Base-by-base conservation (phyloP, 2,113 vertebrate genomes). In the Tursiops truncatus region DNA sequence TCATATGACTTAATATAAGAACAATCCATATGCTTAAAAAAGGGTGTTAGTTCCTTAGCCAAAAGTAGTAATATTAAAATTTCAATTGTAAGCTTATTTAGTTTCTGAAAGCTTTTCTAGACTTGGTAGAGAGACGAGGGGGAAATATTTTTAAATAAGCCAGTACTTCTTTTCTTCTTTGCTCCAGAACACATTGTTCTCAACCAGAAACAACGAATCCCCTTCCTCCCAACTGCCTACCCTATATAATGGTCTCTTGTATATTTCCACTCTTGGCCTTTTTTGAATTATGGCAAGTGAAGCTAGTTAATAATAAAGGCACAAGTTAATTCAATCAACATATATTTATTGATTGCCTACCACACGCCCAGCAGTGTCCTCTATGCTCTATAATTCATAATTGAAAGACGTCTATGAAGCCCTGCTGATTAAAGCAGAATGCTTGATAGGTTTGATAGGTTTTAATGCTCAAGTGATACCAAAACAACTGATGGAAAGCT, bases 371-470 rank as follows among this genome's bases (percentile, higher is more conserved):
- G 12, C 47, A 88, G 28, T 83, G 15, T 83, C 50, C 12, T 93
- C 28, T 80, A 2, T 84, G 38, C 62, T 67, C 26, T 92, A 62
- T 67, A 90, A 0, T 0, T 84, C 50, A 81, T 87, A 95, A 94
- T 8, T 85, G 23, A 91, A 97, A 97, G 96, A 81, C 20, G 81
- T 31, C 56, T 85, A 44, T 50, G 84, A 96, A 84, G 81, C 94
- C 23, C 28, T 98, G 60, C 74, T 89, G 28, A 81, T 80, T 97
- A 92, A 96, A 97, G 84, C 13, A 94, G 62, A 97, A 67, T 88
- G 76, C 5, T 50, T 50, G 28, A 86, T 67, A 96, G 81, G 76
- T 8, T 50, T 50, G 44, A 83, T 63, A 96, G 79, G 76, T 94
- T 98, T 73, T 25, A 41, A 80, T 94, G 26, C 25, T 89, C n/a